Conservation (phyloP, 2,797 vertebrate species). For the Myiothlypis coronata region DNA sequence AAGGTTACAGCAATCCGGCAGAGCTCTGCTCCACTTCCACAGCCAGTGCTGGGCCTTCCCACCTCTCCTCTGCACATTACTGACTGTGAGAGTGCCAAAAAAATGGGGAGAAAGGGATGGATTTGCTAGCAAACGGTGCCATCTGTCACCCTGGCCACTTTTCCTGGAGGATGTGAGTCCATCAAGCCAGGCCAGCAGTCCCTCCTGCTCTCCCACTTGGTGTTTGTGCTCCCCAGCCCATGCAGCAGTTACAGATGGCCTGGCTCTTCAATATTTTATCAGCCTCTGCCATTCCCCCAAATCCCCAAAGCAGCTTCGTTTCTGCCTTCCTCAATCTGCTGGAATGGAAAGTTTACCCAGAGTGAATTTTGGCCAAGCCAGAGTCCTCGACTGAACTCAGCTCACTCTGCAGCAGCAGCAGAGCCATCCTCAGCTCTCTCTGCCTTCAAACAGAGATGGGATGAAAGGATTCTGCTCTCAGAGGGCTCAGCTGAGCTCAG, state of each 20-base stretch:
- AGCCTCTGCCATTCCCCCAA: not conserved
- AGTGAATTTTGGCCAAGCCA: constrained; percentile 1
- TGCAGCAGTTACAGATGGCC: not conserved
- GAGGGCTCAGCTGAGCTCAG: not conserved
- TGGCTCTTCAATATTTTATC: constrained; percentile 35
- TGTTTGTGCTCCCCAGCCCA: not conserved
- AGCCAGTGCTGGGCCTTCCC: not conserved
- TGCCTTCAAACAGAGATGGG: not conserved
- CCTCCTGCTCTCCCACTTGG: not conserved
- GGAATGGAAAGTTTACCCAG: constrained; percentile 29
- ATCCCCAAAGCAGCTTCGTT: constrained; percentile 10
- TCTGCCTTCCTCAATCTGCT: not conserved
- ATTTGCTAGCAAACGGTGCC: not conserved
- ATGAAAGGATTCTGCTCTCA: not conserved
- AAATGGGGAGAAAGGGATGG: accelerated
- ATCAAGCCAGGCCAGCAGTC: not conserved
- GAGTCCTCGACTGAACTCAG: constrained; percentile 46
- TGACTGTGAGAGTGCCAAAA: not conserved
- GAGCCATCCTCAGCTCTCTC: not conserved
- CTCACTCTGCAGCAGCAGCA: not conserved
- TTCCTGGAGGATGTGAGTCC: not conserved
- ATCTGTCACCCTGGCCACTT: not conserved
- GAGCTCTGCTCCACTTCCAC: not conserved
- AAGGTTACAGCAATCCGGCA: not conserved
- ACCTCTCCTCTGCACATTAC: accelerated